Conservation (phyloP, 2,888 invertebrate genomes). For the Rambutsinella grinnellia region DNA sequence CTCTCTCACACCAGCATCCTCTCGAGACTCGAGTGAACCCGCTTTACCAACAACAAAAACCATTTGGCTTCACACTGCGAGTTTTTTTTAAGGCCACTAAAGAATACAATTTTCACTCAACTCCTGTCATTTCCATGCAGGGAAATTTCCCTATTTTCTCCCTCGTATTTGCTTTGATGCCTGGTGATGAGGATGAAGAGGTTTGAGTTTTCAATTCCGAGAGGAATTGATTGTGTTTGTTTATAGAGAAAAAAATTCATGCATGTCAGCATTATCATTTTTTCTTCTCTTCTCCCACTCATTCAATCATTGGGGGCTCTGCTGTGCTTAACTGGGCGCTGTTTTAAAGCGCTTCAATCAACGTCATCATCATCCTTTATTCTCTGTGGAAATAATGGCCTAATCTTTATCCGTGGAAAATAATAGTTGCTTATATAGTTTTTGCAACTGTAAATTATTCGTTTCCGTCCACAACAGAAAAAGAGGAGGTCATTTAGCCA, state of each 20-base stretch:
- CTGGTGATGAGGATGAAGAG: constrained; percentile 2
- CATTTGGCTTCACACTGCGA: neutral
- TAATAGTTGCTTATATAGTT: too few relatives aligned
- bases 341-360: too few relatives aligned
- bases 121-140: too few relatives aligned
- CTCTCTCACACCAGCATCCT: neutral
- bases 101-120: neutral
- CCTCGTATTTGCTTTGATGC: constrained; percentile 11
- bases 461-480: too few relatives aligned
- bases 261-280: neutral
- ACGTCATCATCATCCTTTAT: neutral
- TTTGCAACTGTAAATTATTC: too few relatives aligned
- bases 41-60: neutral
- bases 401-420: too few relatives aligned
- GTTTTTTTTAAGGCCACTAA: neutral
- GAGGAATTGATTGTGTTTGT: neutral
- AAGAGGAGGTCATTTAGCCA: too few relatives aligned
- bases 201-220: neutral
- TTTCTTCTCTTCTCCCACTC: neutral
- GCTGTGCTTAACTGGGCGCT: too few relatives aligned
- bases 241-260: neutral
- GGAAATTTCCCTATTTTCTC: neutral
- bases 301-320: too few relatives aligned
- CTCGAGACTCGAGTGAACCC: neutral
- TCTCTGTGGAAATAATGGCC: too few relatives aligned